Percentiles rank a stretch among this genome's conserved stretches.
phyloP scores from a whole-genome alignment of 2,113 vertebrate species.

The Poicephalus gulielmi region DNA sequence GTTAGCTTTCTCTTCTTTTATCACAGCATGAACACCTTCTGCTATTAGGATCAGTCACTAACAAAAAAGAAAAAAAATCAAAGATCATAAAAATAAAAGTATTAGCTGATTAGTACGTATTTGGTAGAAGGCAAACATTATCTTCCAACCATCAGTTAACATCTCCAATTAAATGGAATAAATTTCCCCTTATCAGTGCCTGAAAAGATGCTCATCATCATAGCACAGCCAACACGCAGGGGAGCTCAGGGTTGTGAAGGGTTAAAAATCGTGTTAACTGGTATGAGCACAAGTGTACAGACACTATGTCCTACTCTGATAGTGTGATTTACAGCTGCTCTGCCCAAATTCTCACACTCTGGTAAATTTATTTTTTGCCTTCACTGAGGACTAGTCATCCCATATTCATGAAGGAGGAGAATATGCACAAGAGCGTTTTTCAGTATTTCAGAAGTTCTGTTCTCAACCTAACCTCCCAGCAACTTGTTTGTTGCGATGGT shows the following conservation, averaged over 20 bases:
- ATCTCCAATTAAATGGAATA: not conserved
- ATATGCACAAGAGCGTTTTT: accelerated
- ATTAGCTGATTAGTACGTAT: not conserved
- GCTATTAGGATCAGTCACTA: not conserved
- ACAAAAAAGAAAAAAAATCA: not conserved
- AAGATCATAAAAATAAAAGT: not conserved
- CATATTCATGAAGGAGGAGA: not conserved
- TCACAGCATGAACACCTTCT: not conserved
- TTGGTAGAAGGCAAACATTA: not conserved
- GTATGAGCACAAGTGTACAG: not conserved
- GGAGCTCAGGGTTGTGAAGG: not conserved
- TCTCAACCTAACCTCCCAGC: not conserved
- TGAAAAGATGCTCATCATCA: not conserved
- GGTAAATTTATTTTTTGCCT: not conserved
- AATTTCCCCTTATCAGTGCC: not conserved
- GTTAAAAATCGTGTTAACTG: not conserved
- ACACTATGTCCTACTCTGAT: not conserved
- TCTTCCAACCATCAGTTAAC: not conserved
- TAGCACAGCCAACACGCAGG: not conserved
- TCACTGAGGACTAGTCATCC: not conserved
- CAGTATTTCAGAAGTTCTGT: not conserved
- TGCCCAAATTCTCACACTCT: not conserved
- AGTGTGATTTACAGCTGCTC: not conserved
- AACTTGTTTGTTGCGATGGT: not conserved
- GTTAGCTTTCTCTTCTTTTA: not conserved